Base-by-base conservation (phyloP, 2,113 vertebrate genomes). In the Emydocephalus ijimae region DNA sequence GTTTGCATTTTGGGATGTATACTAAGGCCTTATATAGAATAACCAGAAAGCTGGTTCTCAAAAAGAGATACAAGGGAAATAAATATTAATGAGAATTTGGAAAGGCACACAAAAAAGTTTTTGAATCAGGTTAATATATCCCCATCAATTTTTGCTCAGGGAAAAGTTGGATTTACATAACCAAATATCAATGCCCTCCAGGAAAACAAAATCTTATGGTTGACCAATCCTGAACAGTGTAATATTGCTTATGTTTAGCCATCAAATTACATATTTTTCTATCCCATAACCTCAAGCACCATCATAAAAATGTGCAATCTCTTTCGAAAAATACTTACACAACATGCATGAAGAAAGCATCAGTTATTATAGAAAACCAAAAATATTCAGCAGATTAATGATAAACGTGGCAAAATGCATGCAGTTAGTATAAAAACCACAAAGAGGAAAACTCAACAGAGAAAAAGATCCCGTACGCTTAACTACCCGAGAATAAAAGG, bases 361-460 rank as follows among this genome's bases (percentile, higher is more conserved):
- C 52, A 61, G 88, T 61, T 64, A 29, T 87, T 34, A 90, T 87
- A 59, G 45, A 90, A 90, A 90, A 90, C n/a, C 61, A 96, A 94
- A 92, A 94, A 94, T 4, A 74, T 90, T 88, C 9, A 0, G 69
- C 39, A 90, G 64, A 95, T 97, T 96, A 97, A 96, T 96, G 95
- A 96, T 54, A 97, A 97, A 97, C 55, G 94, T 93, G 90, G 91
- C 95, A 96, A 96, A 96, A 96, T 69, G 90, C 97, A 98, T 97
- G 97, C 97, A 97, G 94, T 98, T 98, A 98, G 96, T 96, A 89
- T 92, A 96, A 97, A 97, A 97, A 96, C 69, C 96, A 97, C 94
- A 91, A 96, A 95, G 85, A 95, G 95, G 92, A 95, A 97, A 89
- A 95, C 96, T 93, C 96, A 96, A 96, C 74, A 96, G 93, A 93